phyloP scores from a whole-genome alignment of 2,113 vertebrate genomes.

The Leucopsar rothschildi region DNA sequence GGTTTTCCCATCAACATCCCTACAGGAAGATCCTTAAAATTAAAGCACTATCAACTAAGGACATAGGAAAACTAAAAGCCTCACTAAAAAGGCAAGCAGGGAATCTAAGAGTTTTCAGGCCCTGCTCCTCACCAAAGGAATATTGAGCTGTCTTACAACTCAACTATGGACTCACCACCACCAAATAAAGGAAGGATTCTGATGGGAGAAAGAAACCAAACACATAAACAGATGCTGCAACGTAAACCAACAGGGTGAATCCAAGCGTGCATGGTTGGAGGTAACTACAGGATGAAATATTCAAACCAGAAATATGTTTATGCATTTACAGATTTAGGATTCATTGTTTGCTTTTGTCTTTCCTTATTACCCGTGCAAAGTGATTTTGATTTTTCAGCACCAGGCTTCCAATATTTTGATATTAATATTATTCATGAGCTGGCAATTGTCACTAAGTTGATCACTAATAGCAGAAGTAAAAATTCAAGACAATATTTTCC shows the following conservation, averaged over 20 bases:
- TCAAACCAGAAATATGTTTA: neutral
- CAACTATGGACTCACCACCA: neutral
- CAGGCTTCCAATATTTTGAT: conserved; percentile 9
- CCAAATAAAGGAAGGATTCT: neutral
- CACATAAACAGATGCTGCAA: neutral
- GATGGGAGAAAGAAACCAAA: neutral
- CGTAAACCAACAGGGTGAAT: neutral
- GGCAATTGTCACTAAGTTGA: conserved; percentile 43
- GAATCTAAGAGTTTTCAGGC: neutral
- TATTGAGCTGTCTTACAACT: neutral
- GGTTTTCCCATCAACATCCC: neutral
- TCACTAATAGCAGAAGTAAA: neutral
- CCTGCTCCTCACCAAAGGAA: neutral
- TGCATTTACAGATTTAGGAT: conserved; percentile 72
- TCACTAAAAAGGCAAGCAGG: neutral
- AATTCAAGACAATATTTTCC: neutral
- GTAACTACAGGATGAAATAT: neutral
- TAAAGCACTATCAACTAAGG: neutral
- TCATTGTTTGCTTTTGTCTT: conserved; percentile 29
- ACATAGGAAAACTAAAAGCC: neutral
- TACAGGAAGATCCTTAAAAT: neutral
- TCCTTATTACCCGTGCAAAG: conserved; percentile 1
- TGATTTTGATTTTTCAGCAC: conserved; percentile 13
- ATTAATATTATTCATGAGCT: conserved; percentile 61
- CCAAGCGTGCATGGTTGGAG: neutral